These are phyloP conservation scores for Scolanthus callimorphus DNA, from an alignment of 92 coral and sea anemone species.

Conservation along the genomic window DNA sequence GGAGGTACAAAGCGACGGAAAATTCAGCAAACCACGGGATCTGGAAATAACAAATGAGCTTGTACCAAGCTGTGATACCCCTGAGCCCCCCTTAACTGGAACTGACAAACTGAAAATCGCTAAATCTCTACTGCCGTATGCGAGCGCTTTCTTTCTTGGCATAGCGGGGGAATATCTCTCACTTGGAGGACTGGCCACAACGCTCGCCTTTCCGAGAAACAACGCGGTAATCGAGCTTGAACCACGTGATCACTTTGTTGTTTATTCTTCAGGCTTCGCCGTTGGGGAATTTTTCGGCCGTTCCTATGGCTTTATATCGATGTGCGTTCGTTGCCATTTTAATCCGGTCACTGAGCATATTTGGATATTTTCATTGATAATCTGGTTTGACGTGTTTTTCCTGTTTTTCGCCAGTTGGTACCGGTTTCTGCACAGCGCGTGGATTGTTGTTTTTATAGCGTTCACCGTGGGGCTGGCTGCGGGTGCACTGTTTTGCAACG, in stretches of 20 bases:
- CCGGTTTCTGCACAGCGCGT: not conserved
- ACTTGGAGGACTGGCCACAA: constrained; percentile 1
- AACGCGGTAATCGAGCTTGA: not conserved
- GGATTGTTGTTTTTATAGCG: not conserved
- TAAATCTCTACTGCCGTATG: not conserved
- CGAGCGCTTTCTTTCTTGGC: not conserved
- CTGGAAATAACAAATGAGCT: not conserved
- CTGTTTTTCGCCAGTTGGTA: not conserved
- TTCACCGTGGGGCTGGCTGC: not conserved
- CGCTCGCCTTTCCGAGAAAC: constrained; percentile 1
- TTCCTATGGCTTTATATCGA: not conserved
- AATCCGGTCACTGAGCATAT: not conserved
- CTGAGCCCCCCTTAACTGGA: not conserved
- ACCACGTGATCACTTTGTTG: constrained; percentile 4
- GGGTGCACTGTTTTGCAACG: constrained; percentile 2
- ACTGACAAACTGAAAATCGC: not conserved
- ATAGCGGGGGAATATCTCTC: not conserved
- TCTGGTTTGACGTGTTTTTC: not conserved
- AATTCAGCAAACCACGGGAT: not conserved
- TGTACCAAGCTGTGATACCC: not conserved
- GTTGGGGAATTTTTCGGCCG: constrained; percentile 1
- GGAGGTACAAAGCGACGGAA: not conserved
- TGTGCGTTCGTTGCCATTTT: not conserved
- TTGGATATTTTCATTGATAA: not conserved
- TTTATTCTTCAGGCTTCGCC: not conserved